Percentiles rank a stretch among this genome's conserved stretches.
phyloP scores from a whole-genome alignment of 2,888 invertebrate species.

The Ochlodes sylvanus region DNA sequence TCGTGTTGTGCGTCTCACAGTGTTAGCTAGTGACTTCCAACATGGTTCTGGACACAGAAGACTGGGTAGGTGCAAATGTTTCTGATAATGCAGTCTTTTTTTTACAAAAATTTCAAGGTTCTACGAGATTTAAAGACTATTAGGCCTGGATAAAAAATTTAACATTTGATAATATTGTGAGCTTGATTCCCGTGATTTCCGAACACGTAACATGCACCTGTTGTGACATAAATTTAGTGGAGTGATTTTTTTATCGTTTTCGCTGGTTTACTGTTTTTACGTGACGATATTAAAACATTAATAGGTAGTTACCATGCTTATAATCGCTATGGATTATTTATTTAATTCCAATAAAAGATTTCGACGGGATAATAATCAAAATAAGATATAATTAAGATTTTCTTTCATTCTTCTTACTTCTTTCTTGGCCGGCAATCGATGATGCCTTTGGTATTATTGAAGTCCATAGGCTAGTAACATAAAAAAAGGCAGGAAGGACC shows the following conservation, averaged over 20 bases:
- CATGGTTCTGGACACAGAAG: conserved; percentile 83
- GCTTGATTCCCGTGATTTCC: not conserved
- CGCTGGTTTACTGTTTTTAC: not conserved
- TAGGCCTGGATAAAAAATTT: conserved; percentile 2
- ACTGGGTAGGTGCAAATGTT: conserved; percentile 74
- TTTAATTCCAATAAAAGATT: too few species aligned
- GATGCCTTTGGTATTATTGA: too few species aligned
- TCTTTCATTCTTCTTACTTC: too few species aligned
- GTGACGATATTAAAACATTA: not conserved
- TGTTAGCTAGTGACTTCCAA: conserved; percentile 82
- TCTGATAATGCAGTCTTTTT: conserved; percentile 29
- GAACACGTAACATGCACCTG: conserved; percentile 1
- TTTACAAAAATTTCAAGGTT: conserved; percentile 17
- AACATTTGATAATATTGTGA: conserved; percentile 7
- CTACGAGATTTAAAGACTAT: not conserved
- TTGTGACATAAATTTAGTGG: conserved; percentile 11
- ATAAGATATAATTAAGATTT: too few species aligned
- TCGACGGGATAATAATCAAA: too few species aligned
- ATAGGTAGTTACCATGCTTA: too few species aligned
- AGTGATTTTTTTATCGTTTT: conserved; percentile 19
- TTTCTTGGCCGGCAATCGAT: too few species aligned
- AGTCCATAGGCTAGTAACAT: too few species aligned
- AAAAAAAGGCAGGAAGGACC: too few species aligned
- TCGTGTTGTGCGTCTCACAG: conserved; percentile 85
- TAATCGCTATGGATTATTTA: too few species aligned